Percentiles rank a stretch among this genome's conserved stretches.
These are phyloP conservation scores for Cygnus atratus DNA, from an alignment of 2,113 vertebrate genomes.

Conservation along the genomic window DNA sequence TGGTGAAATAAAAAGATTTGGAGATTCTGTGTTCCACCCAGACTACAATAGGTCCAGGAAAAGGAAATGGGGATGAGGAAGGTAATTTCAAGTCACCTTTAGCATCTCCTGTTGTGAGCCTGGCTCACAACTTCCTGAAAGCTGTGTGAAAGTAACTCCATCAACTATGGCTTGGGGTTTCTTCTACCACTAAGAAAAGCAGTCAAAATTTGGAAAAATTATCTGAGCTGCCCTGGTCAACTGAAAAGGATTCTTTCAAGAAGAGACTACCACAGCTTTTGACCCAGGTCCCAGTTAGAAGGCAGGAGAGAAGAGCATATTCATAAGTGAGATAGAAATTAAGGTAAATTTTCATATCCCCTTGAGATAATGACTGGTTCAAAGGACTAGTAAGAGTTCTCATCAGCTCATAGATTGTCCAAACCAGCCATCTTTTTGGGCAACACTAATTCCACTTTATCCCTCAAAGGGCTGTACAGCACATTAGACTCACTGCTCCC, in stretches of 20 bases:
- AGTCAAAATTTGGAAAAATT: background rate
- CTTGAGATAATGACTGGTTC: background rate
- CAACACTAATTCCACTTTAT: background rate
- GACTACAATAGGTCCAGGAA: conserved; percentile 8
- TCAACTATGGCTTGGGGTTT: background rate
- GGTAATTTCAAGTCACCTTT: conserved; percentile 32
- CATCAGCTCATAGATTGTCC: background rate
- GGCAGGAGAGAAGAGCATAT: background rate
- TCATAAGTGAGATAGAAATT: background rate
- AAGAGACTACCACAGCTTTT: background rate
- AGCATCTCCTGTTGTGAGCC: conserved; percentile 8
- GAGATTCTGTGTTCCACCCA: background rate
- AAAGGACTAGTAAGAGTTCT: background rate
- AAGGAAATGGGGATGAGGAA: conserved; percentile 15
- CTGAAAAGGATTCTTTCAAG: background rate
- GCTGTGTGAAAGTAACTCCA: background rate
- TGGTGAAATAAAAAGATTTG: conserved; percentile 8
- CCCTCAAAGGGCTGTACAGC: background rate
- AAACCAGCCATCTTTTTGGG: background rate
- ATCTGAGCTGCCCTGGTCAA: background rate
- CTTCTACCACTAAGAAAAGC: background rate
- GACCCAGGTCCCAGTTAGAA: background rate
- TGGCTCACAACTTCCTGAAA: background rate
- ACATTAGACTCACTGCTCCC: background rate
- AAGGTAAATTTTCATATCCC: background rate